Evolutionary conservation across 2,797 vertebrate species (phyloP).

Genomic region (Mareca strepera): DNA sequence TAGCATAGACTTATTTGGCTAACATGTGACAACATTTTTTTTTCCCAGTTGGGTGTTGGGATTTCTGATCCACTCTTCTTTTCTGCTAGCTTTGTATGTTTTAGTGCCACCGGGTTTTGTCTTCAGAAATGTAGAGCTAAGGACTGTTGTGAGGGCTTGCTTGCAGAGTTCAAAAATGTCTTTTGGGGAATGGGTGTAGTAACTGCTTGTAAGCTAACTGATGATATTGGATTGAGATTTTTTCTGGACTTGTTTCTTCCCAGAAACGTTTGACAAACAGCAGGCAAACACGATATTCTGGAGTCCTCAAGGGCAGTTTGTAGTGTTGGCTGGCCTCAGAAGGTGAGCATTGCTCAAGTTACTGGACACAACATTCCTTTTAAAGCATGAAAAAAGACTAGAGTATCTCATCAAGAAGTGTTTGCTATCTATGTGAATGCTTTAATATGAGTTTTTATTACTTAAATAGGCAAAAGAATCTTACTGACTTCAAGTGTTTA

Average conservation of each 20-base stretch:
- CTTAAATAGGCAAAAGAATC: background rate
- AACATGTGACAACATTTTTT: background rate
- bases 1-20: background rate
- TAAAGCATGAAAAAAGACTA: background rate
- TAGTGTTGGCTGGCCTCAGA: constrained; percentile 94
- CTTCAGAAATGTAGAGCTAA: background rate
- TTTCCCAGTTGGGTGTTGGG: background rate
- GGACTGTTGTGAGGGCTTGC: background rate
- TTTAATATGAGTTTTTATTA: background rate
- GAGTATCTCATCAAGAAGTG: background rate
- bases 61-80: background rate
- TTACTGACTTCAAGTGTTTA: background rate
- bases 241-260: constrained; percentile 14
- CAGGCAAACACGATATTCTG: constrained; percentile 99
- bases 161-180: background rate
- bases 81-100: background rate
- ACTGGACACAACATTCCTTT: background rate
- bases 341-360: constrained; percentile 81
- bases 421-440: background rate
- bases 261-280: constrained; percentile 97
- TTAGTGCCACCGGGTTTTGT: background rate
- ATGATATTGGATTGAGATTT: background rate
- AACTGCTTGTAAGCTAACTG: background rate
- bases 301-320: constrained; percentile 99
- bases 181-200: background rate